Base-by-base conservation (phyloP, 2,113 vertebrate species). In the Phyllopteryx taeniolatus region DNA sequence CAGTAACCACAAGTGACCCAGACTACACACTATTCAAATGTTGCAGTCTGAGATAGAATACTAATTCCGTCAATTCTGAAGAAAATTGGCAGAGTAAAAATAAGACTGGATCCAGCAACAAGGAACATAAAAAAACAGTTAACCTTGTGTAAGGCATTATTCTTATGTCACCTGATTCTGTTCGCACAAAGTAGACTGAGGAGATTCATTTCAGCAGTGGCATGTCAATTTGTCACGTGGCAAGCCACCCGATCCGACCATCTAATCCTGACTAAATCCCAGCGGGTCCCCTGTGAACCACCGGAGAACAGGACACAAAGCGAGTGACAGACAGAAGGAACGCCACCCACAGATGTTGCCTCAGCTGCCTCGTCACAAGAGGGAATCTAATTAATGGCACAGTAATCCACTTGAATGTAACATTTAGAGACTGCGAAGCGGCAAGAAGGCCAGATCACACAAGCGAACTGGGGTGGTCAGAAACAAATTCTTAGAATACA, bases 181-280 rank as follows among this genome's bases (percentile, higher is more conserved):
- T 66, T 27, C 8, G 7, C 64, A 47, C n/a, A 46, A 14, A 8
- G 64, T n/a, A 66, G 22, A 66, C 33, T 61, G 64, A 13, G 22
- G 1, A 31, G 64, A 66, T 44, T 47, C 43, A 9, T 66, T 61
- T 61, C 64, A 47, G 22, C 22, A 17, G 64, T 3, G 19, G 64
- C 43, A 66, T 31, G 44, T 15, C 64, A 47, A 54, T 68, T 15
- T 68, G 49, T 68, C 64, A 66, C 44, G 75, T 64, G 76, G 70
- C 67, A 60, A 67, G 88, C 72, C 90, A 91, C 69, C 56, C 4
- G 85, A 91, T 89, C 83, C 83, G 85, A 89, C 69, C 90, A 90
- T 70, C 82, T 90, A 91, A 91, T 89, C 90, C 89, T 0, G 66
- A 73, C 57, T 44, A 70, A 79, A 89, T 85, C 80, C 88, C 73